phyloP scores from a whole-genome alignment of 2,888 invertebrate species.

The Caenorhabditis sp. region DNA sequence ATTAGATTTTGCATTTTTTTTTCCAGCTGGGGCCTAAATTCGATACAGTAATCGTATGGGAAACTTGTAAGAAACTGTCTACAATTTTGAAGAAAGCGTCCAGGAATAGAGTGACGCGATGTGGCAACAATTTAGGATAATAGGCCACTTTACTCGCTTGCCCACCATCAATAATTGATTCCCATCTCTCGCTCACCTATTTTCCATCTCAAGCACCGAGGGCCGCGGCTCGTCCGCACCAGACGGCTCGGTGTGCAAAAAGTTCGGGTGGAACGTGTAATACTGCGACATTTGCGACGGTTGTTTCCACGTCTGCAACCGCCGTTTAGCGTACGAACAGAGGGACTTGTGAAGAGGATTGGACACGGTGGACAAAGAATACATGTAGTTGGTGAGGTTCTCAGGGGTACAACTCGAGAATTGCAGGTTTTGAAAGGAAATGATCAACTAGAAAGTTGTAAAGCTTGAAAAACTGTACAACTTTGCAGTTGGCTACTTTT shows the following conservation, averaged over 20 bases:
- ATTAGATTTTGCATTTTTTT: background rate
- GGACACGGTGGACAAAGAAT: background rate
- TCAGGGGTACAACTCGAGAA: no score
- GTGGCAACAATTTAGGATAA: background rate
- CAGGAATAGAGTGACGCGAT: no score
- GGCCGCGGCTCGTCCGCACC: conserved; percentile 71
- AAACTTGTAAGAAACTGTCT: no score
- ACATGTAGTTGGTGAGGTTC: no score
- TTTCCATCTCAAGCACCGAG: conserved; percentile 78
- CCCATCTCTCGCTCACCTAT: conserved; percentile 69
- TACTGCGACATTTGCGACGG: conserved; percentile 71
- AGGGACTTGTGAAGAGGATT: background rate
- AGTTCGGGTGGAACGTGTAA: conserved; percentile 79
- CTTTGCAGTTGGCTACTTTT: no score
- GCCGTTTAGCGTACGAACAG: background rate
- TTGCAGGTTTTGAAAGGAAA: no score
- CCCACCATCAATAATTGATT: background rate
- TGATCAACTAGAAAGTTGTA: no score
- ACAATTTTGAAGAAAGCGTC: no score
- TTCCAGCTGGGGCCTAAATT: no score
- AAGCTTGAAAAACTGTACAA: no score
- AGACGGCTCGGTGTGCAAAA: conserved; percentile 68
- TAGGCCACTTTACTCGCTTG: background rate
- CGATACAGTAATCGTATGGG: no score
- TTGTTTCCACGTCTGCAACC: conserved; percentile 60